These are phyloP conservation scores for Pilophorus perplexus DNA, from an alignment of 2,888 invertebrate species.

Conservation along the genomic window DNA sequence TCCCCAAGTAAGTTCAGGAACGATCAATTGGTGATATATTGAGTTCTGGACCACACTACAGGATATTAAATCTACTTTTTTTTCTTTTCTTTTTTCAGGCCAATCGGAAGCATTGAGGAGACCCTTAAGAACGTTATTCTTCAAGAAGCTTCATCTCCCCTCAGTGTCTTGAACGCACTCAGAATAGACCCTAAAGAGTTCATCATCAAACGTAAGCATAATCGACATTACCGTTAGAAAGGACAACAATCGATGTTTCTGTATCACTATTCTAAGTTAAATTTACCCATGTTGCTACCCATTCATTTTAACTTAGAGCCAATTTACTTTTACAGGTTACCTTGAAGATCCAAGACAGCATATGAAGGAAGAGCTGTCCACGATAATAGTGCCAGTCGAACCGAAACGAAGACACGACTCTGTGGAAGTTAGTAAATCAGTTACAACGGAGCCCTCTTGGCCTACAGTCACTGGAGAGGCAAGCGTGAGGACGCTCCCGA, in stretches of 20 bases:
- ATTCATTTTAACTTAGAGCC: background rate
- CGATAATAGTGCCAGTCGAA: constrained; percentile 24
- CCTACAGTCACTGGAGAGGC: constrained; percentile 25
- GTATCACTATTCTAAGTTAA: background rate
- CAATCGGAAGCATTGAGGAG: constrained; percentile 71
- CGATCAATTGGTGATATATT: no score
- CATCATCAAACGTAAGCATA: constrained; percentile 63
- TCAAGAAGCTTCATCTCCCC: constrained; percentile 70
- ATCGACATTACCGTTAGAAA: background rate
- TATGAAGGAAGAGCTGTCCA: constrained; percentile 26
- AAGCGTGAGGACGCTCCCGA: constrained; percentile 27
- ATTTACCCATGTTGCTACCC: background rate
- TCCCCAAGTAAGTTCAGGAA: constrained; percentile 63
- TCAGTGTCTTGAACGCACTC: constrained; percentile 64
- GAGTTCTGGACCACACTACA: no score
- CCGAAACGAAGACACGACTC: constrained; percentile 16
- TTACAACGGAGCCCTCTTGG: constrained; percentile 11
- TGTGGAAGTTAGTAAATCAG: background rate
- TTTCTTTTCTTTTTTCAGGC: constrained; percentile 56
- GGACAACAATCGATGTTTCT: background rate
- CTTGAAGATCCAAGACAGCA: constrained; percentile 33
- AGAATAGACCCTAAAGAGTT: constrained; percentile 72
- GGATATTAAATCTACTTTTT: no score
- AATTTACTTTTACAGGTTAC: constrained; percentile 20
- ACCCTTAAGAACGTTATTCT: constrained; percentile 70